A percentile compares a stretch with the other conserved stretches of the same genome.
Conservation (phyloP, 2,888 invertebrate species). For the Agrotis clavis region DNA sequence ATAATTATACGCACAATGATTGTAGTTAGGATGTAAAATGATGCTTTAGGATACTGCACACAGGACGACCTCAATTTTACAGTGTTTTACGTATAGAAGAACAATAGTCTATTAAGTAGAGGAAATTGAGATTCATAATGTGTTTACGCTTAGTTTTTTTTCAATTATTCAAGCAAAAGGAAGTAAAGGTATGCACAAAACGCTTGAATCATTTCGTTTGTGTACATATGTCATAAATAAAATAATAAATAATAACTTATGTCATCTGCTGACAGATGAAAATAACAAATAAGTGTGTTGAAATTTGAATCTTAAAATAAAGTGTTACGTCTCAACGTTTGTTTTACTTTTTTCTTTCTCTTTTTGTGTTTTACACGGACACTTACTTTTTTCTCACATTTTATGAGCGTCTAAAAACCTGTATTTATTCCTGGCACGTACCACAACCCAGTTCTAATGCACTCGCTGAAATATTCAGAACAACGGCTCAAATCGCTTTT, state of each 20-base stretch:
- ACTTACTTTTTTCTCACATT: constrained; percentile 26
- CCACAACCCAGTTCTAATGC: constrained; percentile 40
- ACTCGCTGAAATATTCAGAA: constrained; percentile 45
- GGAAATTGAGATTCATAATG: constrained; percentile 67
- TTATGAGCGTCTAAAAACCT: constrained; percentile 35
- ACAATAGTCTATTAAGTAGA: constrained; percentile 71
- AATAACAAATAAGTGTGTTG: background rate
- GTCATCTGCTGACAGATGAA: background rate
- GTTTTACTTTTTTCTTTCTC: constrained; percentile 32
- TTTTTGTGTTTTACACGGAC: constrained; percentile 16
- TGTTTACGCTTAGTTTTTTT: constrained; percentile 43
- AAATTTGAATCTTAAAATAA: constrained; percentile 37
- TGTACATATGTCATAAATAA: too few relatives aligned
- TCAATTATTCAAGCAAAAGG: constrained; percentile 33
- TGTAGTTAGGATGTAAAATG: constrained; percentile 41
- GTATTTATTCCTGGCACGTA: constrained; percentile 53
- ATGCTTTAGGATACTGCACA: constrained; percentile 42
- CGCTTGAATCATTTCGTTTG: background rate
- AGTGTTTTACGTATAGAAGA: constrained; percentile 57
- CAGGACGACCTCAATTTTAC: constrained; percentile 70
- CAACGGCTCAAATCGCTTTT: constrained; percentile 40
- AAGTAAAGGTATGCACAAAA: constrained; percentile 7
- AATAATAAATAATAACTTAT: background rate
- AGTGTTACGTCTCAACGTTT: constrained; percentile 24
- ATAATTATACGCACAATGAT: constrained; percentile 26